These are phyloP conservation scores for Himalopsyche japonica DNA, from an alignment of 2,888 invertebrate species.

Conservation along the genomic window DNA sequence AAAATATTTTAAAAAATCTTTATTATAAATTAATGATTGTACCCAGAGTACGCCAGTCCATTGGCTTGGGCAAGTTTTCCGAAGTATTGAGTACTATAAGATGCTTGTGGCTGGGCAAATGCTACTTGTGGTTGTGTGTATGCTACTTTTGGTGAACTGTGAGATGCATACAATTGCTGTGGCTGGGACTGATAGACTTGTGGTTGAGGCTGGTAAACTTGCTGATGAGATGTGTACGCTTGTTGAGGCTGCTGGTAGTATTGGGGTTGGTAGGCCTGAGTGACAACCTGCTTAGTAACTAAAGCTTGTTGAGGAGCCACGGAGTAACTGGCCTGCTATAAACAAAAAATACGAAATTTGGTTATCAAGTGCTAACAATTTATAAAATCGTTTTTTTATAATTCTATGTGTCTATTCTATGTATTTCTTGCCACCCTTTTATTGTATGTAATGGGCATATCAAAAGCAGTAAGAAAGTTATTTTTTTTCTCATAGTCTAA, in stretches of 20 bases:
- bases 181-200: conserved; percentile 9
- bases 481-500: too few relatives aligned
- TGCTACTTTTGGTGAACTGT: conserved; percentile 4
- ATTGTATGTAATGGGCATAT: too few relatives aligned
- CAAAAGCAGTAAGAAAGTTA: too few relatives aligned
- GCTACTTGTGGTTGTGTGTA: conserved; percentile 21
- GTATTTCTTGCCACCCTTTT: too few relatives aligned
- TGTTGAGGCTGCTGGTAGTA: conserved; percentile 24
- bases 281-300: conserved; percentile 28
- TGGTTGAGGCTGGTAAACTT: conserved; percentile 12
- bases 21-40: conserved; percentile 27
- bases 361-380: too few relatives aligned
- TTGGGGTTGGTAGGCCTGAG: conserved; percentile 24
- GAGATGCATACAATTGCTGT: neutral
- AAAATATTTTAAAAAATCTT: neutral
- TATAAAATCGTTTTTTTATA: too few relatives aligned
- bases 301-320: conserved; percentile 22
- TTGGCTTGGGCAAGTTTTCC: conserved; percentile 34
- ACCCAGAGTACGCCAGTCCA: conserved; percentile 24
- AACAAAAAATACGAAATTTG: neutral
- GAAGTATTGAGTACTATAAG: conserved; percentile 31
- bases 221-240: conserved; percentile 12
- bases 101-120: conserved; percentile 20
- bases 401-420: too few relatives aligned
- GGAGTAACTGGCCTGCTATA: conserved; percentile 19